These are phyloP conservation scores for Lindbergichthys nudifrons DNA, from an alignment of 2,797 vertebrate species.

Conservation along the genomic window DNA sequence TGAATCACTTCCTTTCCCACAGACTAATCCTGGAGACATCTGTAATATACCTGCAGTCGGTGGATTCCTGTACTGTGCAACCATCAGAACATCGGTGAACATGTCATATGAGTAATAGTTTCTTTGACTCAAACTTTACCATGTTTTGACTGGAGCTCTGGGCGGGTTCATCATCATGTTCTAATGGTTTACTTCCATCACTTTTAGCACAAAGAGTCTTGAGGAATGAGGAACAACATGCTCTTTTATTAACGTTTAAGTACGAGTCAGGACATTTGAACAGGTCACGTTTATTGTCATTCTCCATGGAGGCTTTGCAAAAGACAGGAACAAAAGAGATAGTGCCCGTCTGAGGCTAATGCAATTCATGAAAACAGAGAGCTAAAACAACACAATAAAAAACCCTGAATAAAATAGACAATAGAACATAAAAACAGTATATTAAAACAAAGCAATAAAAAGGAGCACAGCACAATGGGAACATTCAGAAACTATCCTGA, in stretches of 20 bases:
- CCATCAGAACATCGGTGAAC: not conserved
- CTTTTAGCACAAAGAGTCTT: not conserved
- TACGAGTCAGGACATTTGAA: too few relatives aligned
- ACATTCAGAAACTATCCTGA: too few relatives aligned
- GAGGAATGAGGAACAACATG: not conserved
- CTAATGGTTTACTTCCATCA: not conserved
- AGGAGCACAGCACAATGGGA: too few relatives aligned
- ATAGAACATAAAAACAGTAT: too few relatives aligned
- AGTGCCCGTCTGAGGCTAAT: too few relatives aligned
- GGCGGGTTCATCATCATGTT: not conserved
- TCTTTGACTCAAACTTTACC: not conserved
- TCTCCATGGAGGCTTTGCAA: too few relatives aligned
- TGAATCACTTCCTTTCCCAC: conserved; percentile 13
- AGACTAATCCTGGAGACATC: not conserved
- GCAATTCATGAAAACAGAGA: too few relatives aligned
- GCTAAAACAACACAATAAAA: too few relatives aligned
- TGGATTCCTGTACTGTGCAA: conserved; percentile 11
- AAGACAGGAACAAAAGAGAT: too few relatives aligned
- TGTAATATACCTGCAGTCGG: not conserved
- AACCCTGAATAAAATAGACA: too few relatives aligned
- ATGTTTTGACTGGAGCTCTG: not conserved
- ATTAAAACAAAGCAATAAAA: too few relatives aligned
- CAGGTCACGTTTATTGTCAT: too few relatives aligned
- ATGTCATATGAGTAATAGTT: conserved; percentile 1
- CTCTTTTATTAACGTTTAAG: not conserved